A percentile compares a stretch with the other conserved stretches of the same genome.
phyloP scores from a whole-genome alignment of 2,888 invertebrate genomes.

The Xestobium rufovillosum region DNA sequence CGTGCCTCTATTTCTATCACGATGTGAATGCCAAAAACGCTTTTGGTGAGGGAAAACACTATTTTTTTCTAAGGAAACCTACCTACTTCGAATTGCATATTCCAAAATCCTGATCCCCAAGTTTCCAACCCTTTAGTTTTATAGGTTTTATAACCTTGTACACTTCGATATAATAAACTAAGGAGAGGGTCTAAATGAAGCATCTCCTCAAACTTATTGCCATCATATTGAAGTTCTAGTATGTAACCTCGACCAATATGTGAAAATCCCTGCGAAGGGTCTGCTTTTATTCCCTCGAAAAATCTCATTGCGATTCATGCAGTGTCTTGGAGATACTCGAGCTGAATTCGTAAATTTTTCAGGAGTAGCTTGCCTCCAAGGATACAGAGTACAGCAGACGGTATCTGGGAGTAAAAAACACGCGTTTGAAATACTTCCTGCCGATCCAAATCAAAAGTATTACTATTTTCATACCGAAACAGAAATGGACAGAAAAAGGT shows the following conservation, averaged over 20 bases:
- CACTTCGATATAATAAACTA: slow-evolving; percentile 1
- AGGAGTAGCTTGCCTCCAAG: slow-evolving; percentile 92
- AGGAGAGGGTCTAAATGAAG: no score
- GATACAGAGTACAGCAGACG: slow-evolving; percentile 82
- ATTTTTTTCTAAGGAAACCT: no score
- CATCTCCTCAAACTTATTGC: no score
- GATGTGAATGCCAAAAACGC: slow-evolving; percentile 82
- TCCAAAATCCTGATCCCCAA: background rate
- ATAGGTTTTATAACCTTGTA: background rate
- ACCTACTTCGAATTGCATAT: no score
- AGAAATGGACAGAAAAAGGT: slow-evolving; percentile 93
- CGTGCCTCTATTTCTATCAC: slow-evolving; percentile 88
- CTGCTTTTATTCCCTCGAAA: no score
- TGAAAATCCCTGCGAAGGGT: no score
- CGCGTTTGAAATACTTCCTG: slow-evolving; percentile 85
- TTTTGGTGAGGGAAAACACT: slow-evolving; percentile 64
- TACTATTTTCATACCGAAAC: slow-evolving; percentile 91
- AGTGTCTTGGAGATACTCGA: no score
- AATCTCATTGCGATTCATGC: no score
- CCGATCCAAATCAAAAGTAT: slow-evolving; percentile 77
- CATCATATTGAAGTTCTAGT: no score
- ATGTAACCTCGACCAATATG: no score
- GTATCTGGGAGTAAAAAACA: slow-evolving; percentile 81
- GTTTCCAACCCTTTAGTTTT: background rate
- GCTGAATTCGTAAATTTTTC: no score